Base-by-base conservation (phyloP, 2,888 invertebrate species). In the Parasteatoda lunata region DNA sequence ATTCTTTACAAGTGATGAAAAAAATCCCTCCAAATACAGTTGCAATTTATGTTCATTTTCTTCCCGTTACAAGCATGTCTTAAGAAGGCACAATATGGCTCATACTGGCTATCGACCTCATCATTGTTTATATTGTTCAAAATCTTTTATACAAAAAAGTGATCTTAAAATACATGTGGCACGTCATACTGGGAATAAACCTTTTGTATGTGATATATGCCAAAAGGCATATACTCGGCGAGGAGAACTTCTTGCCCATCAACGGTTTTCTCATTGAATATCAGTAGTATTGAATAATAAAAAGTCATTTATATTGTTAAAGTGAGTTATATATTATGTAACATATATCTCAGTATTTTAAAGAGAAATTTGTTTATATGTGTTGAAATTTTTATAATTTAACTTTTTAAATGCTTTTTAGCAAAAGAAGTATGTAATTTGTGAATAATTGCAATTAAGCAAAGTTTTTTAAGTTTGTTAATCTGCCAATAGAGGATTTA, bases 91-190 rank as follows among this genome's bases (percentile, higher is more conserved):
- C 45, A n/a, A 13, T 30, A 69, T 52, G 51, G 13, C 45, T 54
- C 83, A 84, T 68, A 59, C 78, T 59, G 84, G 77, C 8, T 5
- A 49, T n/a, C 65, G 68, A n/a, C 77, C 78, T 30, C 65, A 66
- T 73, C 78, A 51, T 6, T 84, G 84, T 73, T 5, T 9, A 5
- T 45, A 78, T 66, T 84, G 84, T 13, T 49, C 11, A 5, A 78
- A 78, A 72, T 65, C 54, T 6, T 84, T 84, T 47, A 68, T 73
- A n/a, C 84, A 84, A 65, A 84, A 78, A 45, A 78, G 77, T 73
- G 73, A 78, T 69, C 66, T 84, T 5, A 78, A 78, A 30, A 73
- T 73, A 47, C 78, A 84, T 13, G 6, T 78, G 49, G 45, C 78
- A 2, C 52, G 77, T 9, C 84, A 84, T 73, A 11, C 68, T 49